Base-by-base conservation (phyloP, 2,797 vertebrate genomes). In the Cossypha dichroa region DNA sequence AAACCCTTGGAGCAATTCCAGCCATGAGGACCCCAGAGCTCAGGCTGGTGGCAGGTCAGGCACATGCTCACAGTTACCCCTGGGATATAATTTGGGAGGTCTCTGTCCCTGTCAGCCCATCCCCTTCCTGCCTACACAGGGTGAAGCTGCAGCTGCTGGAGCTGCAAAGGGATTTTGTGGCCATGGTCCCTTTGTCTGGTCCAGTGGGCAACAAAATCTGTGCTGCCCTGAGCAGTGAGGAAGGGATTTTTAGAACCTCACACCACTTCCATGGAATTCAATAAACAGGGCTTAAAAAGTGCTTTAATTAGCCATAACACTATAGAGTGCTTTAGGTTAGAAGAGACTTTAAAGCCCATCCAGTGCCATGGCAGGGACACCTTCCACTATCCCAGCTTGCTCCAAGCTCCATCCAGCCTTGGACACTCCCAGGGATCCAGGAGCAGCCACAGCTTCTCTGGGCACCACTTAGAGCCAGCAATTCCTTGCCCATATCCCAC, bases 301-400 rank as follows among this genome's bases (percentile, higher is more conserved):
- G 5, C n/a, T 78, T 85, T 77, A 69, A 78, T 93, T 66, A 78
- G 68, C 67, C 28, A 10, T 7, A 63, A 22, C 40, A 28, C 23
- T 33, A 1, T 5, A 7, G 33, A 58, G 6, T 51, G 15, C 11
- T 52, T 63, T 28, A 34, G 6, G 11, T 49, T 31, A 54, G 49
- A 58, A 58, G 18, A 22, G 18, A 69, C 10, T 29, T 51, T 11
- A 31, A 69, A 75, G 49, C 33, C 5, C 48, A 10, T 15, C 36
- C 48, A 38, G 20, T 20, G 2, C 36, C 67, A 22, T 1, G 7
- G 46, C 48, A 68, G 21, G n/a, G n/a, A 51, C 49, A 40, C 15
- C 2, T 74, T 2, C 10, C 74, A 23, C 62, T 11, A 0, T 11
- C 38, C 29, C 81, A 68, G 9, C 6, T 0, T 34, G 17, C 29